Evolutionary conservation across 2,888 invertebrate species (phyloP).

Genomic region (Ochropleura leucogaster): DNA sequence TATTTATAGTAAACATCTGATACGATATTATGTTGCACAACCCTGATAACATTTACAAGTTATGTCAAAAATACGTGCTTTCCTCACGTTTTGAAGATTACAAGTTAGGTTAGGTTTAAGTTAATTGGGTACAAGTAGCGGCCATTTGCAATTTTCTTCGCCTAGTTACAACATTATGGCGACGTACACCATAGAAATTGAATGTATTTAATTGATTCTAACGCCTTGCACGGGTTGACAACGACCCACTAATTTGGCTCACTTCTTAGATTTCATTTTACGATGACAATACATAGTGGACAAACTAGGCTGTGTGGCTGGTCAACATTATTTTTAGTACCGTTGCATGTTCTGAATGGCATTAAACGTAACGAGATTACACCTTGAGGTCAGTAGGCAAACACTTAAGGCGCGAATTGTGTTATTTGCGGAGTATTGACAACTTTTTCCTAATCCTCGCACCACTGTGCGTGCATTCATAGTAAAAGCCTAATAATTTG

Average conservation of each 20-base stretch:
- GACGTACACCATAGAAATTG: slow-evolving; percentile 23
- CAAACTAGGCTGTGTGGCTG: slow-evolving; percentile 7
- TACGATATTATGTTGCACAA: slow-evolving; percentile 21
- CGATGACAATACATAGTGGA: slow-evolving; percentile 10
- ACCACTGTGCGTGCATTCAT: slow-evolving; percentile 15
- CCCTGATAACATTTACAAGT: not conserved
- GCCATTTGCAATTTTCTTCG: slow-evolving; percentile 44
- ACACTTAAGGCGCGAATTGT: slow-evolving; percentile 6
- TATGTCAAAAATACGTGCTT: slow-evolving; percentile 37
- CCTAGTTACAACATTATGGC: slow-evolving; percentile 33
- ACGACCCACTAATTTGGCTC: slow-evolving; percentile 13
- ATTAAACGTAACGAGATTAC: slow-evolving; percentile 31
- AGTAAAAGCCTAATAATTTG: slow-evolving; percentile 44
- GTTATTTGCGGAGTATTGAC: slow-evolving; percentile 9
- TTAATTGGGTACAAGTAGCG: slow-evolving; percentile 30
- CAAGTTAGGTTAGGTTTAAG: not conserved
- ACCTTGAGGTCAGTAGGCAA: slow-evolving; percentile 41
- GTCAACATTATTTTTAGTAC: slow-evolving; percentile 26
- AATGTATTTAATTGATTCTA: slow-evolving; percentile 38
- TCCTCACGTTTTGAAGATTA: slow-evolving; percentile 30
- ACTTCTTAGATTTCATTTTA: slow-evolving; percentile 27
- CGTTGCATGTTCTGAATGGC: slow-evolving; percentile 27
- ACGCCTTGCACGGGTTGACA: slow-evolving; percentile 14
- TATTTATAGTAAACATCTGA: slow-evolving; percentile 1
- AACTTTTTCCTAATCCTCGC: slow-evolving; percentile 22